These are phyloP conservation scores for Cepaea hortensis DNA, from an alignment of 2,888 invertebrate genomes.

Conservation along the genomic window DNA sequence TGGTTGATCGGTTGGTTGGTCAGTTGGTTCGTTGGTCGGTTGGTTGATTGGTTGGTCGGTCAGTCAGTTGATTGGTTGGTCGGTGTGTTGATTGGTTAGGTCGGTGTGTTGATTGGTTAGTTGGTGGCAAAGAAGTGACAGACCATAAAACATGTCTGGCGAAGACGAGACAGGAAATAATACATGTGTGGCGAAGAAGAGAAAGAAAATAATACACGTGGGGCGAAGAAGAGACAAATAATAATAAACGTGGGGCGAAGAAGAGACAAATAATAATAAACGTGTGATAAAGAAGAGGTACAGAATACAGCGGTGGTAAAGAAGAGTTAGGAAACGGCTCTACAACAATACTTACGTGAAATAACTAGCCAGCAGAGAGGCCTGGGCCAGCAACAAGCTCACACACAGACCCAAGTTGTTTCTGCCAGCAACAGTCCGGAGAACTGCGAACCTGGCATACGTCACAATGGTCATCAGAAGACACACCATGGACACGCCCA, in stretches of 20 bases:
- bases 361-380: not conserved
- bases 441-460: slow-evolving; percentile 9
- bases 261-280: not conserved
- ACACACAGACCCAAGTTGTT: slow-evolving; percentile 32
- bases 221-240: not conserved
- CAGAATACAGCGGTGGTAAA: not conserved
- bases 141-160: too few relatives aligned
- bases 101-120: too few relatives aligned
- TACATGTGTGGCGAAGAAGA: not conserved
- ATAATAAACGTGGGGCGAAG: not conserved
- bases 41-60: too few relatives aligned
- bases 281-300: not conserved
- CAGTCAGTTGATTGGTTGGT: too few relatives aligned
- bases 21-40: too few relatives aligned
- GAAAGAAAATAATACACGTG: not conserved
- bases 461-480: slow-evolving; percentile 28
- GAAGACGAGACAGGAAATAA: too few relatives aligned
- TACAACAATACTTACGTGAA: not conserved
- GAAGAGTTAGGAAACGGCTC: too few relatives aligned
- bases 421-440: slow-evolving; percentile 24
- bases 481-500: slow-evolving; percentile 29
- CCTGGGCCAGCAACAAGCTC: slow-evolving; percentile 29
- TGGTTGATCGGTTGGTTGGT: too few relatives aligned
- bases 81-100: too few relatives aligned
- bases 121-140: too few relatives aligned